Conservation (phyloP, 2,888 invertebrate genomes). For the Thecocarcelia acutangulata region DNA sequence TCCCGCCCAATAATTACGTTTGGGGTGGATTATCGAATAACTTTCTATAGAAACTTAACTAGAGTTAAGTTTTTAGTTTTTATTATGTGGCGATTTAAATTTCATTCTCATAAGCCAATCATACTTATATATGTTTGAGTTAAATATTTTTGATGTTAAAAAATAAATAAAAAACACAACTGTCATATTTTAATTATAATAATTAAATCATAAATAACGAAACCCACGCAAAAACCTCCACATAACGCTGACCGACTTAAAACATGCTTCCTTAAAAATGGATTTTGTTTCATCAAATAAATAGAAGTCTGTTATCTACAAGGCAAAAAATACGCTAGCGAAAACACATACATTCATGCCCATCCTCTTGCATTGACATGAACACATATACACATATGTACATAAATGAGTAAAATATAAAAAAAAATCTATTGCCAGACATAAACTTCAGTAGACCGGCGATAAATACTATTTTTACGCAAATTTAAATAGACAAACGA, state of each 20-base stretch:
- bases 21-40: too few relatives aligned
- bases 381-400: background rate
- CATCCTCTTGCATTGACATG: background rate
- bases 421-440: conserved; percentile 61
- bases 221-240: conserved; percentile 40
- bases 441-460: conserved; percentile 63
- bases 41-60: too few relatives aligned
- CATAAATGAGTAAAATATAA: background rate
- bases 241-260: conserved; percentile 34
- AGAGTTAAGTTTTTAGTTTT: too few relatives aligned
- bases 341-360: background rate
- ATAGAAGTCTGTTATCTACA: conserved; percentile 40
- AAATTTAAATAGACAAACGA: conserved; percentile 57
- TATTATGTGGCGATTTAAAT: too few relatives aligned
- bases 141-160: too few relatives aligned
- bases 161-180: background rate
- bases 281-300: conserved; percentile 30
- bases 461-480: conserved; percentile 67
- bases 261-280: conserved; percentile 14
- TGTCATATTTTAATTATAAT: conserved; percentile 15
- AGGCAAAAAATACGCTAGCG: conserved; percentile 19
- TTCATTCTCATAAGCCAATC: too few relatives aligned
- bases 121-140: too few relatives aligned
- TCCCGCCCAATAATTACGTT: too few relatives aligned
- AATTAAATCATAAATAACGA: conserved; percentile 16